A percentile compares a stretch with the other conserved stretches of the same genome.
Evolutionary conservation across 2,888 invertebrate species (phyloP).

Genomic region (Netelia fuscicornis): DNA sequence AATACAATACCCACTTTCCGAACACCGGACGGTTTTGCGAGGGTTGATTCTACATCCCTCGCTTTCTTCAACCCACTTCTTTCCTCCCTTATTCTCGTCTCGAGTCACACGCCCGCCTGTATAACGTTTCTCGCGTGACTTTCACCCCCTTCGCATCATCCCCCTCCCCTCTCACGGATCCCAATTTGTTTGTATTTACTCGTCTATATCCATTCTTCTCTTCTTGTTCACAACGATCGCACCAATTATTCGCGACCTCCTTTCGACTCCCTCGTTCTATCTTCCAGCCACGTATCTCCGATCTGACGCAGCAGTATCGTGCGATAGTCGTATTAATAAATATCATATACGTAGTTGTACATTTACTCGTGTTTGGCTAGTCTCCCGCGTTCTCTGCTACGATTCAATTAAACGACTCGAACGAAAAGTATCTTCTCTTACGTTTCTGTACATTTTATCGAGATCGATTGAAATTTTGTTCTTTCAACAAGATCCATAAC

Average conservation of each 20-base stretch:
- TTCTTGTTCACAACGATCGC: conserved; percentile 57
- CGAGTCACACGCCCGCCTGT: conserved; percentile 30
- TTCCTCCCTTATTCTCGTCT: conserved; percentile 15
- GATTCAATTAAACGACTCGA: no score
- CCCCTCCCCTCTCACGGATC: conserved; percentile 1
- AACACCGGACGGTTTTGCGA: conserved; percentile 48
- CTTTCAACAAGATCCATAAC: no score
- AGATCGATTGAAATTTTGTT: no score
- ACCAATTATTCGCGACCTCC: conserved; percentile 59
- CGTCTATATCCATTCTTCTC: conserved; percentile 61
- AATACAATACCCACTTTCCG: conserved; percentile 65
- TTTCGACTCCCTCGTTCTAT: conserved; percentile 36
- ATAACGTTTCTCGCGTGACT: conserved; percentile 25
- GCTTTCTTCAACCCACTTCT: conserved; percentile 2
- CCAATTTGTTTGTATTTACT: conserved; percentile 60
- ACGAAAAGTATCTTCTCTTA: no score
- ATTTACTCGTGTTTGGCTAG: conserved; percentile 7
- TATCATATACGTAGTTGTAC: background rate
- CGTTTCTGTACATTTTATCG: no score
- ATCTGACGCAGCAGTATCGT: conserved; percentile 19
- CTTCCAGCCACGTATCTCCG: conserved; percentile 20
- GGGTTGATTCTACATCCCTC: conserved; percentile 40
- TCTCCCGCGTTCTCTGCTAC: background rate
- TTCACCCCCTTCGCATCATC: background rate
- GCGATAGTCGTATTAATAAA: conserved; percentile 8